Evolutionary conservation across 2,113 vertebrate genomes (phyloP).

Genomic region (Spermophilus dauricus): DNA sequence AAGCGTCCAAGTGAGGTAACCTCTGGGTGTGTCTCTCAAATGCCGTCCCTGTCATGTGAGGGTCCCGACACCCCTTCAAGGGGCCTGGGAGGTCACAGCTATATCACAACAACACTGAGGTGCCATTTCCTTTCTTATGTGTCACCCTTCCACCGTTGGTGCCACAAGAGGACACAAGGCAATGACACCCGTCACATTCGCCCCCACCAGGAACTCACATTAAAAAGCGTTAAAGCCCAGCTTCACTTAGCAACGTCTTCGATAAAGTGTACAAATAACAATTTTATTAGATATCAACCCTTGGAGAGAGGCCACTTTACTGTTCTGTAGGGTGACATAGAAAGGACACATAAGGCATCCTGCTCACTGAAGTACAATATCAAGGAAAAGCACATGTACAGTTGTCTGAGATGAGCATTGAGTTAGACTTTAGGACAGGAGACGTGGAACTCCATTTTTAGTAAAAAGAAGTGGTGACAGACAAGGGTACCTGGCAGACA

Average conservation of each 20-base stretch:
- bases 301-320: background rate
- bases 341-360: fast-evolving
- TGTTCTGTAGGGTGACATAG: background rate
- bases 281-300: background rate
- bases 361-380: fast-evolving
- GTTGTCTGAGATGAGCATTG: background rate
- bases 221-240: background rate
- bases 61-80: fast-evolving
- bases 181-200: fast-evolving
- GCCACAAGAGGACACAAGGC: too few relatives aligned
- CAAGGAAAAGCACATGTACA: background rate
- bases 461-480: background rate
- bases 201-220: background rate
- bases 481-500: background rate
- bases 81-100: background rate
- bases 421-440: too few relatives aligned
- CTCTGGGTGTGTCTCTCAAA: background rate
- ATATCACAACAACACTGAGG: background rate
- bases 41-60: background rate
- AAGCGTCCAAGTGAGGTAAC: fast-evolving
- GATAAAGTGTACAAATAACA: background rate
- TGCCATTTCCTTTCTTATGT: background rate
- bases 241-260: background rate
- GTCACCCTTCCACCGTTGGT: background rate
- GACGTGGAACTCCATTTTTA: background rate